Percentiles rank a stretch among this genome's conserved stretches.
Evolutionary conservation across 2,113 vertebrate genomes (phyloP).

Genomic region (Oryzias javanicus): DNA sequence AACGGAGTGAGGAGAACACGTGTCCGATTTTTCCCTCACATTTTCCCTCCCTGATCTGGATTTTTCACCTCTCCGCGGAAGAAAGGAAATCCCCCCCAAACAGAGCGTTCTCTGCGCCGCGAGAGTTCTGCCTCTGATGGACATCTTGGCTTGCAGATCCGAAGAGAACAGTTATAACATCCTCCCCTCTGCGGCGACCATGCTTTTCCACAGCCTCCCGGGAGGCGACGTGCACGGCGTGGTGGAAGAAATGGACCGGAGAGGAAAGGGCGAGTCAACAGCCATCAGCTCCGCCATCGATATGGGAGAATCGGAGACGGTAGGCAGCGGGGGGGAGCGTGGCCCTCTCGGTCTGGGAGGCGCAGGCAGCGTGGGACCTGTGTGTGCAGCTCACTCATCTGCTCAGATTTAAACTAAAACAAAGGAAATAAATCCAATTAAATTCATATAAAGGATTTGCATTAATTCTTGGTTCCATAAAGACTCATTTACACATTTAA

Average conservation of each 20-base stretch:
- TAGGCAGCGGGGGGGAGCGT: conserved; percentile 70
- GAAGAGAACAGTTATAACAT: conserved; percentile 82
- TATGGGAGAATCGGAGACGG: conserved; percentile 97
- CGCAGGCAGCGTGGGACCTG: conserved; percentile 34
- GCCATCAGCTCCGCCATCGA: conserved; percentile 98
- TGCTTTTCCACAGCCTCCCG: conserved; percentile 98
- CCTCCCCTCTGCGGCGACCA: conserved; percentile 80
- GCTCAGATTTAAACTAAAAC: no score
- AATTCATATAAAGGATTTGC: no score
- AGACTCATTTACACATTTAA: no score
- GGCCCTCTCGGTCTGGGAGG: conserved; percentile 22
- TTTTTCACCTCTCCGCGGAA: conserved; percentile 65
- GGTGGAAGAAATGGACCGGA: conserved; percentile 97
- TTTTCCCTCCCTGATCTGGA: conserved; percentile 64
- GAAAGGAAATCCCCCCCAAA: conserved; percentile 51
- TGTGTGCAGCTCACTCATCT: no score
- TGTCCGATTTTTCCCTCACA: conserved; percentile 64
- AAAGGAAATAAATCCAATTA: no score
- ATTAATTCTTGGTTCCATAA: no score
- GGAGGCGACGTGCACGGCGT: conserved; percentile 96
- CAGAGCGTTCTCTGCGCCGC: conserved; percentile 52
- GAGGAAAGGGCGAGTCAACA: conserved; percentile 91
- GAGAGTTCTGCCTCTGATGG: conserved; percentile 81
- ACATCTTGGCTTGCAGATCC: conserved; percentile 84
- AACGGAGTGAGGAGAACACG: conserved; percentile 71